Conservation (phyloP, 2,888 invertebrate species). For the Meteorus colon region DNA sequence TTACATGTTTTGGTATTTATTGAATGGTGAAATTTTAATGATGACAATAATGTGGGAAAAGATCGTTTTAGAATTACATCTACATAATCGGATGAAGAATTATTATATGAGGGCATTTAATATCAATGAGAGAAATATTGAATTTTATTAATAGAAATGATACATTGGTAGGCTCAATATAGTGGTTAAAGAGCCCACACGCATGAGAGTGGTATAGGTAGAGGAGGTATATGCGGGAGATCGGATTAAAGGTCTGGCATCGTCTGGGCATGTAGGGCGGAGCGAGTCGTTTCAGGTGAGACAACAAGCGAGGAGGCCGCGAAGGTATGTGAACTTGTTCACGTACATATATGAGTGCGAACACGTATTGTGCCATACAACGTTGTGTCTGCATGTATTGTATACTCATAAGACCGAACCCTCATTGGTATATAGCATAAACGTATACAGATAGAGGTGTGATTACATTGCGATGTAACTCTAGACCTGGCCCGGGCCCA, state of each 20-base stretch:
- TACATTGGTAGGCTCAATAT: constrained; percentile 29
- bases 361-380: constrained; percentile 4
- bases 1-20: no score
- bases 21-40: no score
- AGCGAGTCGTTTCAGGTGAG: constrained; percentile 49
- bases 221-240: constrained; percentile 45
- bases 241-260: constrained; percentile 66
- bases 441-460: constrained; percentile 10
- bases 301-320: constrained; percentile 45
- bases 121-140: background rate
- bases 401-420: constrained; percentile 1
- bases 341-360: background rate
- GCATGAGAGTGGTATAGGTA: background rate
- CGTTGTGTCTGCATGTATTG: constrained; percentile 12
- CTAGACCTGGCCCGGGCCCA: constrained; percentile 54
- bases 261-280: constrained; percentile 51
- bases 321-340: constrained; percentile 51
- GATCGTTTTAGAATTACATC: background rate
- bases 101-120: constrained; percentile 22
- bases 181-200: constrained; percentile 34
- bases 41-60: no score
- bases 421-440: background rate
- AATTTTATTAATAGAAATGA: background rate
- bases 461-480: constrained; percentile 39
- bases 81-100: background rate